A percentile compares a stretch with the other conserved stretches of the same genome.
Evolutionary conservation across 2,113 vertebrate species (phyloP).

Genomic region (Pithys albifrons): DNA sequence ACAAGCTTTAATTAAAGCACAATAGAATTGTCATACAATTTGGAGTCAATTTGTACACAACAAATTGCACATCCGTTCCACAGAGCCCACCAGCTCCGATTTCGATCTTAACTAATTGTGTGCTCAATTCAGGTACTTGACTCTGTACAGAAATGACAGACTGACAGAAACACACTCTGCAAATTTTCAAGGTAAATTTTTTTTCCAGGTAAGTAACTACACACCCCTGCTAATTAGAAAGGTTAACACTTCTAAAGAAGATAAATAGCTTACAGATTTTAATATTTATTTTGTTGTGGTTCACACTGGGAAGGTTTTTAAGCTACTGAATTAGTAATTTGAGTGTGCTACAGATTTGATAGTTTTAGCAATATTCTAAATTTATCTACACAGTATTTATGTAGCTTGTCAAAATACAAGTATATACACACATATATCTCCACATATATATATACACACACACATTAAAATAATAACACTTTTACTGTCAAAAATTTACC

Average conservation of each 20-base stretch:
- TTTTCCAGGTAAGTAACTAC: background rate
- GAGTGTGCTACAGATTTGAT: background rate
- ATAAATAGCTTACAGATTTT: background rate
- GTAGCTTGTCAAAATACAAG: background rate
- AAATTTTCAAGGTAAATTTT: background rate
- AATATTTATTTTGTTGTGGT: background rate
- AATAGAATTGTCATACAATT: background rate
- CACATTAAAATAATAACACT: background rate
- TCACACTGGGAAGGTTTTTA: background rate
- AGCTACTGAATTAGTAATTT: background rate
- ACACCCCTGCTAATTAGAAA: background rate
- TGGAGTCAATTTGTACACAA: background rate
- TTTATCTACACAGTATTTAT: background rate
- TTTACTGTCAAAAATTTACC: slow-evolving; percentile 76
- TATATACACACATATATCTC: background rate
- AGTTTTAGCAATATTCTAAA: background rate
- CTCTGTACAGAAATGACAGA: background rate
- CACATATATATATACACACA: rapidly evolving
- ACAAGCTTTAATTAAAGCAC: background rate
- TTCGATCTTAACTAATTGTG: background rate
- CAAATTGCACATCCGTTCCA: background rate
- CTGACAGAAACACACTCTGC: background rate
- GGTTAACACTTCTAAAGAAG: background rate
- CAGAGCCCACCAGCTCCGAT: background rate
- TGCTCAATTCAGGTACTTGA: background rate